Evolutionary conservation across 1,140 invertebrate genomes (phyloP), one percentile per base, ranked within the genome.

Genomic region (Drosophila bocki): DNA sequence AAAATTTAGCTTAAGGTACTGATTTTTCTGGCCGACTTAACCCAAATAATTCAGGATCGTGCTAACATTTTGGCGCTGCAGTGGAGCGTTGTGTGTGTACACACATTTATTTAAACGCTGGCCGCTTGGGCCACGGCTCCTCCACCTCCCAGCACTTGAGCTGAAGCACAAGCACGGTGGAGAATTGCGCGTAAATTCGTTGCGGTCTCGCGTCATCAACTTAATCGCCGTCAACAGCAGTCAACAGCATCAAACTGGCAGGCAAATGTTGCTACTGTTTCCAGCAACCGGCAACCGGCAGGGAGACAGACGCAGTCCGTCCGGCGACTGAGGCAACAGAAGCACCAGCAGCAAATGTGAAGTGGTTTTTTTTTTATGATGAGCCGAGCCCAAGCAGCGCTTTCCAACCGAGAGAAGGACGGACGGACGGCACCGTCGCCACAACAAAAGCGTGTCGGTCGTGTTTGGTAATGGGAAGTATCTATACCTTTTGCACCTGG

Each of bases 161-260:
- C 51, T 65, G 59, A 70, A 67, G 69, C 41, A 26, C 26, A 69
- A 78, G 80, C 61, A 78, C 80, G 82, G 63, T 74, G 82, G 80
- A 90, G 85, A 90, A 90, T 90, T 90, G 85, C 85, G 85, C 85
- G 85, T 90, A 90, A 90, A 90, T 90, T 90, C 81, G 85, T 90
- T 90, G 85, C 85, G 85, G 85, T 90, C 82, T 81, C 85, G 85
- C 80, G 85, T 90, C 85, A 90, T 90, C 85, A 90, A 90, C 85
- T 78, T 90, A 90, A 90, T 90, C 85, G 81, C 85, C 85, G 85
- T 88, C 84, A 88, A 88, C 84, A 81, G 84, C 84, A 87, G 81
- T 88, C 84, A 90, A 90, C 84, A 84, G 80, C 85, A 88, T 88
- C 81, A 88, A 88, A 88, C 85, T 90, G 85, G 75, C 85, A 90